These are phyloP conservation scores for Hiodon alosoides DNA, from an alignment of 2,113 vertebrate genomes.

Conservation along the genomic window DNA sequence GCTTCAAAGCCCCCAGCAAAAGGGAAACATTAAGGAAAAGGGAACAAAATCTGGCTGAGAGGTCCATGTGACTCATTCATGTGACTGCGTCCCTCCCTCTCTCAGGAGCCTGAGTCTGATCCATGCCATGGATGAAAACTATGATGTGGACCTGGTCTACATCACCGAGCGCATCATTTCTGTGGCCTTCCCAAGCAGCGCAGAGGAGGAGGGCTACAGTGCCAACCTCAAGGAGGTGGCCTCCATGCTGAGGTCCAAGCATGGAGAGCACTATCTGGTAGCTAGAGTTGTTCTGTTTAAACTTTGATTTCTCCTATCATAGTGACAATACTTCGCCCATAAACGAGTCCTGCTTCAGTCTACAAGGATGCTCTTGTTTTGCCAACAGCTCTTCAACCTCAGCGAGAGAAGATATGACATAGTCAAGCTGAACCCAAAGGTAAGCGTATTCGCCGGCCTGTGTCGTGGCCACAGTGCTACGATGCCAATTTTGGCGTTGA, in stretches of 20 bases:
- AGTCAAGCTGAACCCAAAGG: constrained; percentile 85
- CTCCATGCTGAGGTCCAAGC: constrained; percentile 94
- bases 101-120: constrained; percentile 73
- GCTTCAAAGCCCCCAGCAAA: not conserved
- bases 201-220: constrained; percentile 81
- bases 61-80: not conserved
- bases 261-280: constrained; percentile 89
- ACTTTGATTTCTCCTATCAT: not conserved
- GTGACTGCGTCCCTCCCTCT: not conserved
- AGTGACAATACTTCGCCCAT: not conserved
- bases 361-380: not conserved
- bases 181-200: constrained; percentile 76
- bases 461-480: no score
- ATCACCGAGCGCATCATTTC: constrained; percentile 88
- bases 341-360: not conserved
- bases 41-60: not conserved
- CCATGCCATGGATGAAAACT: constrained; percentile 79
- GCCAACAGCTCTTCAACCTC: constrained; percentile 87
- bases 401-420: constrained; percentile 85
- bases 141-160: constrained; percentile 87
- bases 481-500: not conserved
- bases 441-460: constrained; percentile 42
- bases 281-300: no score
- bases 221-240: constrained; percentile 88
- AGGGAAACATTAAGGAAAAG: not conserved